Conservation (phyloP, 2,888 invertebrate species). For the Stramonita haemastoma region DNA sequence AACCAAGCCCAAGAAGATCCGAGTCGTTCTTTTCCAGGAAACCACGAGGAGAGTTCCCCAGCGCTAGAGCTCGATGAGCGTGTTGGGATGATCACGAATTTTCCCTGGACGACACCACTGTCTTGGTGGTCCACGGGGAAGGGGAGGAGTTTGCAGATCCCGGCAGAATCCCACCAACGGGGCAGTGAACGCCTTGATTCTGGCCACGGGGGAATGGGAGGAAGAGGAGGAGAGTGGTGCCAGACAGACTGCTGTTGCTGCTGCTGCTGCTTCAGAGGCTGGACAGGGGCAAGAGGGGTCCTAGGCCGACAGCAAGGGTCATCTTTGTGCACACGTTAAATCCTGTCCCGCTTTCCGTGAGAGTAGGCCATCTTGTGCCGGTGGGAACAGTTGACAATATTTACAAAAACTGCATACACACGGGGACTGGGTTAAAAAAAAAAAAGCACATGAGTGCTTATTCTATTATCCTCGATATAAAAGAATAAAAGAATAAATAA, state of each 20-base stretch:
- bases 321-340: background rate
- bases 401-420: no score
- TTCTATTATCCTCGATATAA: no score
- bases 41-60: background rate
- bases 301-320: background rate
- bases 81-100: background rate
- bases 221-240: background rate
- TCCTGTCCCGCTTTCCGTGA: no score
- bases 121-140: background rate
- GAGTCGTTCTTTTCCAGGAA: no score
- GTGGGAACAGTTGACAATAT: no score
- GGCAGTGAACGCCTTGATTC: background rate
- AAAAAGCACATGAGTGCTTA: no score
- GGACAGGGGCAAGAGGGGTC: background rate
- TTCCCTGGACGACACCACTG: background rate
- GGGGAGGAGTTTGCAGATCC: background rate
- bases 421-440: no score
- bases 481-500: no score
- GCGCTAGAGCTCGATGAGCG: background rate
- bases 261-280: background rate
- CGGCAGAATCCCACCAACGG: constrained; percentile 18
- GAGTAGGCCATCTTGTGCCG: no score
- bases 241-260: background rate
- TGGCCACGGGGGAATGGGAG: constrained; percentile 11
- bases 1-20: no score